These are phyloP conservation scores for Desmodus rotundus DNA, from an alignment of 2,113 vertebrate species.

Conservation along the genomic window DNA sequence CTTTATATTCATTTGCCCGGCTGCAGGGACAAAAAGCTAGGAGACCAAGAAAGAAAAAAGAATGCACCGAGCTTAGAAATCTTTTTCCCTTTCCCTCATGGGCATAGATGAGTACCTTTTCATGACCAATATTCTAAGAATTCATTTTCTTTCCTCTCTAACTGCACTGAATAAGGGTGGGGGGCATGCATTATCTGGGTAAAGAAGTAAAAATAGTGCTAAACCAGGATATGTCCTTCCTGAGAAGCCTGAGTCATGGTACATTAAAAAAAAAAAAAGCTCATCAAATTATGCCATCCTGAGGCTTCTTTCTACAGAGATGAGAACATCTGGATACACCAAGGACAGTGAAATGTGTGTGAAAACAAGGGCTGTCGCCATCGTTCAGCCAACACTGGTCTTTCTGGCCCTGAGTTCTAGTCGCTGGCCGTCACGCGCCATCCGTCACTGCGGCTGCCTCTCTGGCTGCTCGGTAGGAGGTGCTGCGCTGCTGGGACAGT, in stretches of 20 bases:
- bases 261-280: constrained; percentile 28
- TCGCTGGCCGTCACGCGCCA: neutral
- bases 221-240: neutral
- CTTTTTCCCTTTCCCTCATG: constrained; percentile 62
- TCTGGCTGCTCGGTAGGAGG: fast-evolving
- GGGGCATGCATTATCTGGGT: constrained; percentile 24
- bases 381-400: constrained; percentile 51
- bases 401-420: neutral
- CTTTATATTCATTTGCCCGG: constrained; percentile 56
- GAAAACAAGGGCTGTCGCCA: constrained; percentile 40
- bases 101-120: constrained; percentile 70
- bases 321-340: constrained; percentile 52
- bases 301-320: constrained; percentile 23
- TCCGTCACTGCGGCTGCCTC: neutral
- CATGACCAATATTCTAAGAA: constrained; percentile 64
- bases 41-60: constrained; percentile 26
- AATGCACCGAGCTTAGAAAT: constrained; percentile 59
- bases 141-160: constrained; percentile 62
- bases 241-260: constrained; percentile 12
- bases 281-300: constrained; percentile 34
- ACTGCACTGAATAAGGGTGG: neutral
- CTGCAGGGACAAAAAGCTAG: constrained; percentile 12
- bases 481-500: neutral
- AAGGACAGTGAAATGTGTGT: constrained; percentile 38
- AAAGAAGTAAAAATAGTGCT: neutral